Conservation (phyloP, 2,113 vertebrate genomes). For the Argyrosomus japonicus region DNA sequence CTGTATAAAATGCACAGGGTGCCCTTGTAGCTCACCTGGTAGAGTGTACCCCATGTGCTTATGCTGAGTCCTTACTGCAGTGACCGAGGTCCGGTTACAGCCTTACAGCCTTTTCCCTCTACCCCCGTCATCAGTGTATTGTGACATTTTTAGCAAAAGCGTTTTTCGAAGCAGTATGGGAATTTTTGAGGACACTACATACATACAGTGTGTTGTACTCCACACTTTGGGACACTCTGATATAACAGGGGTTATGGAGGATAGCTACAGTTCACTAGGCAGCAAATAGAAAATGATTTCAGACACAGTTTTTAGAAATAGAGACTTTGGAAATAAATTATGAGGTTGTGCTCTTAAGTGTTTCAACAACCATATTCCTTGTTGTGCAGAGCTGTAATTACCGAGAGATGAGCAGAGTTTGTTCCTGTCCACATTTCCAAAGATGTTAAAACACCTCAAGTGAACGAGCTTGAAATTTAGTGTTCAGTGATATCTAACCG, state of each 20-base stretch:
- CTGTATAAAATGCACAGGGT: no score
- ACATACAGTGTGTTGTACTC: no score
- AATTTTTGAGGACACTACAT: no score
- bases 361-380: neutral
- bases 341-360: neutral
- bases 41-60: no score
- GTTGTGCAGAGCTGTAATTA: neutral
- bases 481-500: neutral
- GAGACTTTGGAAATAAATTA: no score
- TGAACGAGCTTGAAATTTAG: neutral
- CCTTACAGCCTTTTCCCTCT: conserved; percentile 71
- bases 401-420: neutral
- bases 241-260: neutral
- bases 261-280: neutral
- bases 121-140: no score
- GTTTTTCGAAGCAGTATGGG: no score
- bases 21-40: no score
- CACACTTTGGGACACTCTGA: no score
- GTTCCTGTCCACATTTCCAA: neutral
- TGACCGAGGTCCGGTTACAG: no score
- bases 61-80: no score
- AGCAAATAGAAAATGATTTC: neutral
- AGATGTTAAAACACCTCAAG: neutral
- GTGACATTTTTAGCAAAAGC: no score
- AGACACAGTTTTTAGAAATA: neutral